Conservation (phyloP, 2,797 vertebrate genomes). For the Botia kubotai region DNA sequence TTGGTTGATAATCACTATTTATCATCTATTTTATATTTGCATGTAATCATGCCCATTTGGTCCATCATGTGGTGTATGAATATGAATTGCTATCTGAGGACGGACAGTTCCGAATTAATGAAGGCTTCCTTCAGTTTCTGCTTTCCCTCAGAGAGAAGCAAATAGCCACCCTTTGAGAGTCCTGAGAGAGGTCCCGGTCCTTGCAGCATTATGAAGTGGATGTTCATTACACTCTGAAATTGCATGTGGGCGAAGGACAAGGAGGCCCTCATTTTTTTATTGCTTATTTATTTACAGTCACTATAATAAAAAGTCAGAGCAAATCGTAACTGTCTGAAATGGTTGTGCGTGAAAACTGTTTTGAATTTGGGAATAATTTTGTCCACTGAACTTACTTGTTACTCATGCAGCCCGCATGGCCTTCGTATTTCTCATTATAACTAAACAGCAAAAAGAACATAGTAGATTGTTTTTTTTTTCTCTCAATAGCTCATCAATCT, state of each 20-base stretch:
- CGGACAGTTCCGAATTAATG: slow-evolving; percentile 73
- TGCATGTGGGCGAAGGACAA: slow-evolving; percentile 84
- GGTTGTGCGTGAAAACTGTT: slow-evolving; percentile 54
- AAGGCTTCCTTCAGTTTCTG: slow-evolving; percentile 72
- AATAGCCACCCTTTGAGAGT: slow-evolving; percentile 76
- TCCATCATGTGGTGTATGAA: slow-evolving; percentile 59
- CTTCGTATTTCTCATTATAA: slow-evolving; percentile 63
- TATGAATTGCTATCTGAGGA: slow-evolving; percentile 68
- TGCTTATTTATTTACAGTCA: slow-evolving; percentile 71
- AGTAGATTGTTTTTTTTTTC: slow-evolving; percentile 64
- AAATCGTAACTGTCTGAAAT: slow-evolving; percentile 65
- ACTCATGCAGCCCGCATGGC: slow-evolving; percentile 35
- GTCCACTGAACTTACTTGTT: slow-evolving; percentile 43
- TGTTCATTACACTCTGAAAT: slow-evolving; percentile 84
- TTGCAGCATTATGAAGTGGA: slow-evolving; percentile 85
- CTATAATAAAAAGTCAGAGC: slow-evolving; percentile 68
- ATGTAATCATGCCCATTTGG: slow-evolving; percentile 65
- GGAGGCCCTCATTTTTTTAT: slow-evolving; percentile 77
- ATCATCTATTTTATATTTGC: slow-evolving; percentile 31
- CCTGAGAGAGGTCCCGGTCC: slow-evolving; percentile 82
- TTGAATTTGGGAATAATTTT: slow-evolving; percentile 70
- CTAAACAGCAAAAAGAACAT: slow-evolving; percentile 60
- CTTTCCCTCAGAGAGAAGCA: slow-evolving; percentile 71
- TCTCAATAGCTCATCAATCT: slow-evolving; percentile 71
- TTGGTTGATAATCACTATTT: slow-evolving; percentile 31